A percentile compares a stretch with the other conserved stretches of the same genome.
Conservation (phyloP, 2,797 vertebrate genomes). For the Rhyacichthys aspro region DNA sequence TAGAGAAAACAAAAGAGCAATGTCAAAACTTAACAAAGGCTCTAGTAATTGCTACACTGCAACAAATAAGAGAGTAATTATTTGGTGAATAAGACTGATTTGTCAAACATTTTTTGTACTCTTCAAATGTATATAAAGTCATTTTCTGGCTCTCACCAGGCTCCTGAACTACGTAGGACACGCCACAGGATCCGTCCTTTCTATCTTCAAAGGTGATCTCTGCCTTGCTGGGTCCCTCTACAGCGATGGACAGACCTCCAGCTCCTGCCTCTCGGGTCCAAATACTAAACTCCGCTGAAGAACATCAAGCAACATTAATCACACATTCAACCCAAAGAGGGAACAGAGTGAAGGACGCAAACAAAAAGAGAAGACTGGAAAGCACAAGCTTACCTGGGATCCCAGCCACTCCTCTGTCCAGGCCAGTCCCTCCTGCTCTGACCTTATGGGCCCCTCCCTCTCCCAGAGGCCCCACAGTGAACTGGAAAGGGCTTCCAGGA, state of each 20-base stretch:
- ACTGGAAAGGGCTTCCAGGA: constrained; percentile 97
- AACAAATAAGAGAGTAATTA: neutral
- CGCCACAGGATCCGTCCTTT: constrained; percentile 92
- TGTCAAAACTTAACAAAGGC: no score
- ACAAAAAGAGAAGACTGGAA: neutral
- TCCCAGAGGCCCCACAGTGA: constrained; percentile 94
- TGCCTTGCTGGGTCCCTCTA: constrained; percentile 95
- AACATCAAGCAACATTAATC: constrained; percentile 7
- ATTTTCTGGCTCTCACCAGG: constrained; percentile 77
- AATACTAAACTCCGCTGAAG: constrained; percentile 91
- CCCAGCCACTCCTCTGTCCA: constrained; percentile 89
- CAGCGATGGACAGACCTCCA: constrained; percentile 90
- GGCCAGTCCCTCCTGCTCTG: constrained; percentile 89
- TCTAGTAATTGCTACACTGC: neutral
- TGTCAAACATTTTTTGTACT: neutral
- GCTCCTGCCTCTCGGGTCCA: constrained; percentile 94
- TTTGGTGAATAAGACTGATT: neutral
- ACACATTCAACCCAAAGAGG: neutral
- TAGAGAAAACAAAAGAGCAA: constrained; percentile 43
- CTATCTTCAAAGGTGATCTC: constrained; percentile 94
- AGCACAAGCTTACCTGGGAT: constrained; percentile 81
- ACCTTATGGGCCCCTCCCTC: constrained; percentile 95
- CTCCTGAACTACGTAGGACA: constrained; percentile 91
- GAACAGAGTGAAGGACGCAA: neutral
- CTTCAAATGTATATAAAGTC: neutral